Percentiles rank a stretch among this genome's conserved stretches.
Evolutionary conservation across 2,888 invertebrate species (phyloP).

Genomic region (Coenonympha arcania): DNA sequence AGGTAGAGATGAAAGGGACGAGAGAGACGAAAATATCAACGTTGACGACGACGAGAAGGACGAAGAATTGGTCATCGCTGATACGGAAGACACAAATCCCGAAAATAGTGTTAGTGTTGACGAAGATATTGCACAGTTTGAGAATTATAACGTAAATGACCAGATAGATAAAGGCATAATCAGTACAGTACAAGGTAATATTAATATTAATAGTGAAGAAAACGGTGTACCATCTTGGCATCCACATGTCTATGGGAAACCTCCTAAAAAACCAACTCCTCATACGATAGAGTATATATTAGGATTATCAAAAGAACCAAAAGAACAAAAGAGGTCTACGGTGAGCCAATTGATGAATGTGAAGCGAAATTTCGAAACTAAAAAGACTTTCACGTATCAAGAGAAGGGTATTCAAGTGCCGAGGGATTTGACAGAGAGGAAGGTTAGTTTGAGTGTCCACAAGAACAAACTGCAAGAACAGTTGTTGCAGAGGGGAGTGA

Average conservation of each 20-base stretch:
- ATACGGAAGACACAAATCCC: slow-evolving; percentile 25
- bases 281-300: slow-evolving; percentile 92
- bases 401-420: slow-evolving; percentile 60
- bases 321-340: slow-evolving; percentile 35
- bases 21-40: slow-evolving; percentile 46
- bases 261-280: slow-evolving; percentile 87
- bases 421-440: slow-evolving; percentile 45
- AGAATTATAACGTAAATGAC: slow-evolving; percentile 19
- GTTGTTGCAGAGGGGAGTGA: slow-evolving; percentile 54
- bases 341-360: slow-evolving; percentile 55
- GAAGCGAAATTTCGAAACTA: slow-evolving; percentile 49
- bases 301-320: slow-evolving; percentile 64
- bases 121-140: slow-evolving; percentile 25
- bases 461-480: slow-evolving; percentile 65
- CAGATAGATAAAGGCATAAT: slow-evolving; percentile 23
- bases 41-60: slow-evolving; percentile 51
- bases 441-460: slow-evolving; percentile 48
- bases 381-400: slow-evolving; percentile 35
- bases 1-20: slow-evolving; percentile 33
- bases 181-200: slow-evolving; percentile 16
- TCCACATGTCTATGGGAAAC: slow-evolving; percentile 89
- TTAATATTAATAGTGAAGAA: slow-evolving; percentile 31
- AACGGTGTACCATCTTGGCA: slow-evolving; percentile 79
- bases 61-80: slow-evolving; percentile 45
- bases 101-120: slow-evolving; percentile 21